Evolutionary conservation across 2,797 vertebrate species (phyloP).

Genomic region (Microhierax caerulescens): DNA sequence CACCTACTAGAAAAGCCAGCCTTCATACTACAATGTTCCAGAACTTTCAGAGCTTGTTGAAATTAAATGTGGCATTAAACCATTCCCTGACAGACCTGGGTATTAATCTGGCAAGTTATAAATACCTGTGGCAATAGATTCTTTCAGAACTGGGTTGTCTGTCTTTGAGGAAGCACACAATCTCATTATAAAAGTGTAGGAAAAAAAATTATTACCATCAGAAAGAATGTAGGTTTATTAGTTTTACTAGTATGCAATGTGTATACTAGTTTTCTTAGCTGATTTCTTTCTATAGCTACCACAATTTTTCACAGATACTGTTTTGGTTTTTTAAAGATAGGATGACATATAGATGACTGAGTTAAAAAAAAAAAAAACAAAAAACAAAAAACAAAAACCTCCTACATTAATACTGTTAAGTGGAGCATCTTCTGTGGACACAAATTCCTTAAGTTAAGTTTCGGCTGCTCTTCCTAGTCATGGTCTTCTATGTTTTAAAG

Average conservation of each 20-base stretch:
- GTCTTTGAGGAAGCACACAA: not conserved
- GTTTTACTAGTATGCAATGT: too few relatives aligned
- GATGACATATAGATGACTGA: fast-evolving
- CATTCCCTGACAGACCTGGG: not conserved
- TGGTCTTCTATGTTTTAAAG: not conserved
- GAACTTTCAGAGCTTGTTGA: not conserved
- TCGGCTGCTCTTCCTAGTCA: not conserved
- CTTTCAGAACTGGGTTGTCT: not conserved
- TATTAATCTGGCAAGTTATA: not conserved
- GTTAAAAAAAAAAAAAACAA: not conserved
- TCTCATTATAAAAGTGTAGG: not conserved
- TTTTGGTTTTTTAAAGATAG: not conserved
- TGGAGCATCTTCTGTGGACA: not conserved
- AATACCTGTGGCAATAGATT: not conserved
- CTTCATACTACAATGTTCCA: not conserved
- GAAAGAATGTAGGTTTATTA: not conserved
- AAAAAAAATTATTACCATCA: not conserved
- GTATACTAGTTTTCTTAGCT: not conserved
- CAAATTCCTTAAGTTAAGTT: not conserved
- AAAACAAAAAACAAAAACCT: not conserved
- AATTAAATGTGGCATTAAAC: not conserved
- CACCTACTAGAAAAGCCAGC: not conserved
- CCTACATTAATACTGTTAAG: not conserved
- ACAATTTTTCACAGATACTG: fast-evolving
- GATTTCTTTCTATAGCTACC: not conserved